These are phyloP conservation scores for Aramus guarauna DNA, from an alignment of 2,113 vertebrate species.

Conservation along the genomic window DNA sequence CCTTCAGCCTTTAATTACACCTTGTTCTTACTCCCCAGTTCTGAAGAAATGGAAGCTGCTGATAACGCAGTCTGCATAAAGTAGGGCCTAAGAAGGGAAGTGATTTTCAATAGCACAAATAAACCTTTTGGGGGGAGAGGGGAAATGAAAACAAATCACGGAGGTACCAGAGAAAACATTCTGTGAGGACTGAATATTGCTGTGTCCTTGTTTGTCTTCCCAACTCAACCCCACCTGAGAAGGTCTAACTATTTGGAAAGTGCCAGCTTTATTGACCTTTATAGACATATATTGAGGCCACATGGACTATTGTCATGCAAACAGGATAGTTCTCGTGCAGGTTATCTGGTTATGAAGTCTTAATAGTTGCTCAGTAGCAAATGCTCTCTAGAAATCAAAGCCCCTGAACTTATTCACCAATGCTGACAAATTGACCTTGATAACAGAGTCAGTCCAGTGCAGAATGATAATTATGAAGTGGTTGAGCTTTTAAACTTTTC, in stretches of 20 bases:
- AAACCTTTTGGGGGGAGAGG: background rate
- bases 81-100: background rate
- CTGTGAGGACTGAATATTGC: background rate
- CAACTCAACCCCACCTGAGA: background rate
- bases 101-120: background rate
- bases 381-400: background rate
- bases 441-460: background rate
- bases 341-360: background rate
- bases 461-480: background rate
- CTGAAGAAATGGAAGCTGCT: background rate
- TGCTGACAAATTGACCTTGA: background rate
- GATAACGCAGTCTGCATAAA: background rate
- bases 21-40: background rate
- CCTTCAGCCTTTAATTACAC: background rate
- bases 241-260: background rate
- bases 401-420: background rate
- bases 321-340: background rate
- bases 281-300: background rate
- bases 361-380: background rate
- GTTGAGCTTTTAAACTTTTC: background rate
- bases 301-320: background rate
- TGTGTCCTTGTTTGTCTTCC: background rate
- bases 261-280: accelerated
- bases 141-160: background rate
- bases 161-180: background rate